These are phyloP conservation scores for Aradophagus sp. DNA, from an alignment of 1,140 invertebrate genomes.

Conservation along the genomic window DNA sequence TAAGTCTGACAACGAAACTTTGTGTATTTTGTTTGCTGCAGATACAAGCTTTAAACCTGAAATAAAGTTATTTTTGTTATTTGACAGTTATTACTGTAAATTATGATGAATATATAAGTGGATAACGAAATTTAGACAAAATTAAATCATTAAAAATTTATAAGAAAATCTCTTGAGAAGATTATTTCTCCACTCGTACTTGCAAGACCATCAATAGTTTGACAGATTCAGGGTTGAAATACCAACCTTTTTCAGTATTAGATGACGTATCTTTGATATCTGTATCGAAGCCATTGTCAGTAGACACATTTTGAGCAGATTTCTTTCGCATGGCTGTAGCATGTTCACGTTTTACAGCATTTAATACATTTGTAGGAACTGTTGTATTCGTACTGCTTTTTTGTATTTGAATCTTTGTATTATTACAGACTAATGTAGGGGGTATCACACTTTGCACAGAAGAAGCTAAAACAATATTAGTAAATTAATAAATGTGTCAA, in stretches of 20 bases:
- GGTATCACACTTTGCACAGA: constrained; percentile 23
- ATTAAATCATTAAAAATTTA: neutral
- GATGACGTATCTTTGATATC: constrained; percentile 51
- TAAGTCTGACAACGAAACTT: constrained; percentile 40
- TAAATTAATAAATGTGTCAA: no score
- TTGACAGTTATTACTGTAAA: no score
- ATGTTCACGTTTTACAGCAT: constrained; percentile 46
- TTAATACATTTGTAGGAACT: constrained; percentile 44
- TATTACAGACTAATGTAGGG: constrained; percentile 29
- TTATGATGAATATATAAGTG: neutral
- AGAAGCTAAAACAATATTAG: constrained; percentile 1
- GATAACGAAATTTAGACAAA: neutral
- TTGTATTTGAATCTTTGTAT: constrained; percentile 41
- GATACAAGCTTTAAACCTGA: constrained; percentile 51
- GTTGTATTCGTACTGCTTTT: constrained; percentile 35
- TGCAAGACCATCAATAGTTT: no score
- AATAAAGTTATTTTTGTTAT: no score
- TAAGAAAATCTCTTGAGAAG: neutral
- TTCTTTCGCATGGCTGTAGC: constrained; percentile 36
- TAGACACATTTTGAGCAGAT: constrained; percentile 34
- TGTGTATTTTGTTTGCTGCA: constrained; percentile 44
- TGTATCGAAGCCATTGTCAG: constrained; percentile 52
- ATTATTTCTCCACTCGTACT: no score
- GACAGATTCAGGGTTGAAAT: neutral
- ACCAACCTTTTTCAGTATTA: constrained; percentile 58